Conservation (phyloP, 2,888 invertebrate species). For the Eugnorisma glareosa region DNA sequence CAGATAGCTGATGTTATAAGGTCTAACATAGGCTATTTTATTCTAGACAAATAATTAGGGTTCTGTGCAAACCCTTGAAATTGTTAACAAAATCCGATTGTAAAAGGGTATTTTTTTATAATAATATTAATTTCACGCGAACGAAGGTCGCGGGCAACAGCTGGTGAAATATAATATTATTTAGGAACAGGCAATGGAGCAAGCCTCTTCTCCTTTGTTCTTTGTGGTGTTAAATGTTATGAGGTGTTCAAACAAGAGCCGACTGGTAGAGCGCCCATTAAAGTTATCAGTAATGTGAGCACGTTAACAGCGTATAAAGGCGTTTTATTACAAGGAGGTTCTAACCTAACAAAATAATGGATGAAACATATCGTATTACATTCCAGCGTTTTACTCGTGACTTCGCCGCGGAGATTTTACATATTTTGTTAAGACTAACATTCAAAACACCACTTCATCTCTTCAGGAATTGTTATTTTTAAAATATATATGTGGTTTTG, state of each 20-base stretch:
- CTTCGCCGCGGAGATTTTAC: background rate
- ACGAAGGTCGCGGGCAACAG: too few relatives aligned
- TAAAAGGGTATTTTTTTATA: too few relatives aligned
- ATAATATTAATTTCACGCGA: too few relatives aligned
- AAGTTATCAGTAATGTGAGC: conserved; percentile 39
- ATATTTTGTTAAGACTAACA: background rate
- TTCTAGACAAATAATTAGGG: too few relatives aligned
- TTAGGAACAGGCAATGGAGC: background rate
- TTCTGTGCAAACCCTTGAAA: too few relatives aligned
- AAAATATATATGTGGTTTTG: too few relatives aligned
- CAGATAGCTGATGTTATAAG: too few relatives aligned
- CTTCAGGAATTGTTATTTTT: too few relatives aligned
- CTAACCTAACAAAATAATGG: conserved; percentile 32
- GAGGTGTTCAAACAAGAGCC: conserved; percentile 43
- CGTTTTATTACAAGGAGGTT: conserved; percentile 49
- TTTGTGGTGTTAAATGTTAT: conserved; percentile 27
- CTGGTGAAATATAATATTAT: background rate
- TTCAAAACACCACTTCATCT: background rate
- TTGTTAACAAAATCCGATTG: too few relatives aligned
- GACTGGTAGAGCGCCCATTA: conserved; percentile 19
- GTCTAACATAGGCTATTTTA: too few relatives aligned
- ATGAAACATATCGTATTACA: background rate
- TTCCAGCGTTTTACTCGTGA: background rate
- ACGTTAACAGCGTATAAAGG: conserved; percentile 36
- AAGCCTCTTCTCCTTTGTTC: background rate